Base-by-base conservation (phyloP, 2,113 vertebrate species). In the Chaetura pelagica region DNA sequence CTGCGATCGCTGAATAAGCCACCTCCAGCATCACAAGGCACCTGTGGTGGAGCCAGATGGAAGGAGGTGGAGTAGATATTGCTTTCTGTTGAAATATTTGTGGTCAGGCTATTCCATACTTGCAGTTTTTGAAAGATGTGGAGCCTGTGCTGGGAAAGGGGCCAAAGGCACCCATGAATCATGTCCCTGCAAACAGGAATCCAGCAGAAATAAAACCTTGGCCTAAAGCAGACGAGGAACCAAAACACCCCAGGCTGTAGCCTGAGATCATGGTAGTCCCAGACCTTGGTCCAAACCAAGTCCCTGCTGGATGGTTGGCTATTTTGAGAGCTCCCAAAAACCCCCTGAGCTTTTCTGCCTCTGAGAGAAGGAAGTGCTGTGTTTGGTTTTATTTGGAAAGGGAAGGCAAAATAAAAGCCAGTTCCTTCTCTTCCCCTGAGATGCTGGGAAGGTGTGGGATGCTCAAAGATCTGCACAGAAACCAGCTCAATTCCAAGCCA, bases 11-110 rank as follows among this genome's bases (percentile, higher is more conserved):
- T 61, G 74, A n/a, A 4, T 24, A 19, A 92, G 51, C 69, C 84
- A 34, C 86, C 66, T 10, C 59, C 7, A 1, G 80, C 1, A 0
- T 2, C 27, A 20, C 1, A 1, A 19, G 10, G 67, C 83, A 38
- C 63, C 74, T 48, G 63, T 0, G 3, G 52, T 2, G 0, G 8
- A n/a, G 76, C 68, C 12, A 5, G 84, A 7, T 12, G 74, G 44
- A 26, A 27, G 69, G 6, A 64, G 84, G 87, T 11, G 74, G 44
- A 9, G 87, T 8, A 35, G 81, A 57, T 64, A 42, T 34, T 76
- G 74, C 1, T n/a, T 89, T 66, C 78, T 79, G 90, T 4, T 73
- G 89, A 94, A 85, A 88, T 67, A 52, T 62, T 82, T 90, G 87
- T 32, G 75, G 78, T 9, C 42, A 48, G 84, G 72, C 79, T 73